Base-by-base conservation (phyloP, 2,888 invertebrate genomes). In the Ophion ventricosus region DNA sequence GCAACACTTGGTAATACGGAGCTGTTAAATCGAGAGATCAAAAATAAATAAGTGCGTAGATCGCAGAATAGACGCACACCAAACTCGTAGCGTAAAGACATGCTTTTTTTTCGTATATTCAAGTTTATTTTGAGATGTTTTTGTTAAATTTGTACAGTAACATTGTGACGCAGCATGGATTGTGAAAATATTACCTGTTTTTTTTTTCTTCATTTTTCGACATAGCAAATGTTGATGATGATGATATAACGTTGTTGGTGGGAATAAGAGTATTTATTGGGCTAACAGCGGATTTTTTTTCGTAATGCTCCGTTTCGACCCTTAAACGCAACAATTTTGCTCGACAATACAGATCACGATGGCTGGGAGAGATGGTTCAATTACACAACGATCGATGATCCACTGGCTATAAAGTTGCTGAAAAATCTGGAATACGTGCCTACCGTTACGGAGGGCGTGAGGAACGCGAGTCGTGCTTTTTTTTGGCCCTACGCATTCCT, bases 401-500 rank as follows among this genome's bases (percentile, higher is more conserved):
- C 94, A 0, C 90, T 94, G 1, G 95, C 96, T 0, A 94, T 94
- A 40, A 95, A 95, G 88, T 93, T 97, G 10, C 94, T 96, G 67
- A 95, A 94, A 87, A 95, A 96, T 90, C 92, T 97, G 83, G 96
- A 97, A 90, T 94, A 96, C 20, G 96, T 97, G 1, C 94, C 95
- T 0, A 94, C 94, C 70, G 93, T 97, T 1, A 94, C 95, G 87
- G 94, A 95, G 14, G 97, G 97, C 0, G 95, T 97, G 5, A 95
- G 94, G 72, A 97, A 97, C 91, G 96, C 96, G 0, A 96, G 97
- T 0, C 95, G 95, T 87, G 96, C 96, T 3, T 96, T 96, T 90
- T 96, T 97, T 89, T 96, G 96, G 96, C 96, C 96, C 0, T 97
- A 97, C 89, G 96, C 97, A 0, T 97, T 97, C 90, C 93, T 97